These are phyloP conservation scores for Cyprinodon brontotheroides DNA, from an alignment of 2,113 vertebrate genomes.

Conservation along the genomic window DNA sequence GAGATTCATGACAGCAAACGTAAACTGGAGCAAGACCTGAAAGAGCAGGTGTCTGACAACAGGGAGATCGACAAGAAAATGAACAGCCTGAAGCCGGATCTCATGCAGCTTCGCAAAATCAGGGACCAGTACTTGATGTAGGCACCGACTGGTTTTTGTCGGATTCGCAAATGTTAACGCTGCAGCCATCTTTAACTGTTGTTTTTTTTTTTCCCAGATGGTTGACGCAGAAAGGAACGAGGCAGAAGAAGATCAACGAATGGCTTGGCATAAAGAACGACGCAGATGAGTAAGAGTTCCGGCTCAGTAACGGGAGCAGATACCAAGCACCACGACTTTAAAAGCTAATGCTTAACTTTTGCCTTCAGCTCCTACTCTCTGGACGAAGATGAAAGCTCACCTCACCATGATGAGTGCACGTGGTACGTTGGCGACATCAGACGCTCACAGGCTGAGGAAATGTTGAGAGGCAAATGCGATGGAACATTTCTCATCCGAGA, in stretches of 20 bases:
- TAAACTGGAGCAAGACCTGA: slow-evolving; percentile 92
- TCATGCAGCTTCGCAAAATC: slow-evolving; percentile 97
- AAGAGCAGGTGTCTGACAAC: slow-evolving; percentile 93
- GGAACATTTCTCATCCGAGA: slow-evolving; percentile 97
- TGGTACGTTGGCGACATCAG: slow-evolving; percentile 98
- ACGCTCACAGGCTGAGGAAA: slow-evolving; percentile 90
- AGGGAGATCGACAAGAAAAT: slow-evolving; percentile 98
- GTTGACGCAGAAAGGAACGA: slow-evolving; percentile 96
- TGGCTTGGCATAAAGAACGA: slow-evolving; percentile 94
- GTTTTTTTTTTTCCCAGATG: slow-evolving; percentile 81
- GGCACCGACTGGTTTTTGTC: background rate
- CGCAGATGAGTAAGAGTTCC: slow-evolving; percentile 94
- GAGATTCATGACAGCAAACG: slow-evolving; percentile 96
- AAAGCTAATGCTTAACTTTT: background rate
- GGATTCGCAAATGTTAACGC: background rate
- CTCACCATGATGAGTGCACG: slow-evolving; percentile 93
- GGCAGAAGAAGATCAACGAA: slow-evolving; percentile 96
- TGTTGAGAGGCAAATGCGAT: slow-evolving; percentile 90
- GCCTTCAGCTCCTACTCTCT: slow-evolving; percentile 84
- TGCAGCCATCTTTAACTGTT: background rate
- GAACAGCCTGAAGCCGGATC: slow-evolving; percentile 99
- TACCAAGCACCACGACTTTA: background rate
- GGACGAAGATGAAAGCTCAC: slow-evolving; percentile 90
- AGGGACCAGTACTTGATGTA: slow-evolving; percentile 98
- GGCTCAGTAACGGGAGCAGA: background rate